These are phyloP conservation scores for Netelia melanura DNA, from an alignment of 2,888 invertebrate species.

Conservation along the genomic window DNA sequence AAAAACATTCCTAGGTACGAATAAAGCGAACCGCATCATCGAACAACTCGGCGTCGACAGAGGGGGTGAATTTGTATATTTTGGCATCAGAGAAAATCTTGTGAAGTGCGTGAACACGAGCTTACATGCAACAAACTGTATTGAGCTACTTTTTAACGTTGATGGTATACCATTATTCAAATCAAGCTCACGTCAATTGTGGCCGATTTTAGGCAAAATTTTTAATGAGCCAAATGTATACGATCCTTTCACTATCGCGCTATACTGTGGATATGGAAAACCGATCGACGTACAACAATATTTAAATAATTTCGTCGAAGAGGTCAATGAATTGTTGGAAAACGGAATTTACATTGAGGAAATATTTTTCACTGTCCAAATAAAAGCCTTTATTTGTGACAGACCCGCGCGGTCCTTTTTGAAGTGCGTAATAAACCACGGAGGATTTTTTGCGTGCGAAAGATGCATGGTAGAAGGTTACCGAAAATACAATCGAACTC, in stretches of 20 bases:
- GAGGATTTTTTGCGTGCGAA: slow-evolving; percentile 57
- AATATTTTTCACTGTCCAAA: slow-evolving; percentile 32
- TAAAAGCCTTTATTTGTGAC: slow-evolving; percentile 64
- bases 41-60: slow-evolving; percentile 40
- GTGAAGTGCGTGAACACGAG: slow-evolving; percentile 50
- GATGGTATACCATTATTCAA: slow-evolving; percentile 61
- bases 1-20: slow-evolving; percentile 62
- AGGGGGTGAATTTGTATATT: slow-evolving; percentile 56
- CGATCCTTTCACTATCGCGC: slow-evolving; percentile 64
- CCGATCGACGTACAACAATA: slow-evolving; percentile 50
- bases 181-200: slow-evolving; percentile 56
- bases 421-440: slow-evolving; percentile 51
- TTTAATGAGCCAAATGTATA: slow-evolving; percentile 44
- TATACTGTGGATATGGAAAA: slow-evolving; percentile 64
- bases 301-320: slow-evolving; percentile 47
- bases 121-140: slow-evolving; percentile 53
- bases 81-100: slow-evolving; percentile 59
- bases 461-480: slow-evolving; percentile 55
- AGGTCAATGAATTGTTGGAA: slow-evolving; percentile 36
- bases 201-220: slow-evolving; percentile 64
- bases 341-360: slow-evolving; percentile 30
- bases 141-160: slow-evolving; percentile 63
- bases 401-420: slow-evolving; percentile 54
- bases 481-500: slow-evolving; percentile 38
- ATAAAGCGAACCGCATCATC: slow-evolving; percentile 39